These are phyloP conservation scores for Argynnis bischoffii DNA, from an alignment of 2,888 invertebrate species.

Conservation along the genomic window DNA sequence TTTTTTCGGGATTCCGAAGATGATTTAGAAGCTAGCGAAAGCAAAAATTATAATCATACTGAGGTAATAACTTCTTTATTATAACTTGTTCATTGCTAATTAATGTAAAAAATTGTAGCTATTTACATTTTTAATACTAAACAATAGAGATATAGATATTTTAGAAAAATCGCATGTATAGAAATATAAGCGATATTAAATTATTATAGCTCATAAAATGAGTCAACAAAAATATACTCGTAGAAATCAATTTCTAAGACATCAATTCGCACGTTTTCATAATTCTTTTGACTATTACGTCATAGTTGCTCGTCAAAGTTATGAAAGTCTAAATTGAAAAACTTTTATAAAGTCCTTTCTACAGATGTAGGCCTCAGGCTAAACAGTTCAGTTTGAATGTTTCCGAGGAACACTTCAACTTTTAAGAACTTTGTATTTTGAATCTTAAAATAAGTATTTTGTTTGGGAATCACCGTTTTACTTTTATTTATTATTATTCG, in stretches of 20 bases:
- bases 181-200: too few species aligned
- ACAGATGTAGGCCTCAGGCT: conserved; percentile 25
- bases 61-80: conserved; percentile 49
- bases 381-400: conserved; percentile 29
- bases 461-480: too few species aligned
- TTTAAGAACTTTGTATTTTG: conserved; percentile 7
- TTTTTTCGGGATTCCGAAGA: conserved; percentile 68
- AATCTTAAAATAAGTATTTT: too few species aligned
- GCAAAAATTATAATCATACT: conserved; percentile 54
- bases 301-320: conserved; percentile 17
- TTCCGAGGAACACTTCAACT: conserved; percentile 11
- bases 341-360: conserved; percentile 28
- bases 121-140: too few species aligned
- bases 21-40: conserved; percentile 72
- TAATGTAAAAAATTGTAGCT: not conserved
- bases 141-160: too few species aligned
- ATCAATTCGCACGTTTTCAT: conserved; percentile 5
- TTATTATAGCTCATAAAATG: too few species aligned
- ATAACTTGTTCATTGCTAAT: not conserved
- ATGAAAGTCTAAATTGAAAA: conserved; percentile 37
- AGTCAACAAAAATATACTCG: too few species aligned
- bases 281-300: conserved; percentile 20
- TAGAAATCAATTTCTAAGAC: not conserved
- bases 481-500: too few species aligned
- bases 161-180: too few species aligned